Evolutionary conservation across 2,797 vertebrate genomes (phyloP).

Genomic region (Microcaecilia unicolor): DNA sequence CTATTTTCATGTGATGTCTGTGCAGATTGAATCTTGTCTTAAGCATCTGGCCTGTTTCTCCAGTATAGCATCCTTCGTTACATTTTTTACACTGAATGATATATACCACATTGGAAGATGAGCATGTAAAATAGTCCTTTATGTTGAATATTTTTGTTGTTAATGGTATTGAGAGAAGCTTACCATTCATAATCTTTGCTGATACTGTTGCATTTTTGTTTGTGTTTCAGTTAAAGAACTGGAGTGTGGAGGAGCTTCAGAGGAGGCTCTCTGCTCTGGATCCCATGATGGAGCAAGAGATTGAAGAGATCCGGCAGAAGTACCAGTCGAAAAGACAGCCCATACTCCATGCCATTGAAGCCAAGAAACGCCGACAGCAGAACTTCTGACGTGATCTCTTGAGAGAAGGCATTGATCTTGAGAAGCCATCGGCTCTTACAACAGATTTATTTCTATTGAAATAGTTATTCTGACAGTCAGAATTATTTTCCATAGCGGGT

Average conservation of each 20-base stretch:
- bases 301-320: constrained; percentile 88
- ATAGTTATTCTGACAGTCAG: constrained; percentile 25
- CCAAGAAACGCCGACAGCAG: constrained; percentile 84
- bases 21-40: too few species aligned
- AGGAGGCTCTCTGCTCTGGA: constrained; percentile 74
- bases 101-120: too few species aligned
- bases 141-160: too few species aligned
- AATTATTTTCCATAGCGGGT: constrained; percentile 16
- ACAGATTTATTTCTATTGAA: constrained; percentile 19
- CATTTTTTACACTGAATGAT: too few species aligned
- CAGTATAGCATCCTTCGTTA: too few species aligned
- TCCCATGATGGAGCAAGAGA: constrained; percentile 95
- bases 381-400: constrained; percentile 63
- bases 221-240: constrained; percentile 72
- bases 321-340: constrained; percentile 91
- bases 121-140: too few species aligned
- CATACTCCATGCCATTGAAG: constrained; percentile 89
- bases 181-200: too few species aligned
- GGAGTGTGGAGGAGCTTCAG: constrained; percentile 83
- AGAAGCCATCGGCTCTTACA: constrained; percentile 16
- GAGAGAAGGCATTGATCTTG: constrained; percentile 10
- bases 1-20: too few species aligned
- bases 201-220: too few species aligned
- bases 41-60: too few species aligned
- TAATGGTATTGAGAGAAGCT: too few species aligned